These are phyloP conservation scores for Epirrhoe tristata DNA, from an alignment of 2,888 invertebrate species.

Conservation along the genomic window DNA sequence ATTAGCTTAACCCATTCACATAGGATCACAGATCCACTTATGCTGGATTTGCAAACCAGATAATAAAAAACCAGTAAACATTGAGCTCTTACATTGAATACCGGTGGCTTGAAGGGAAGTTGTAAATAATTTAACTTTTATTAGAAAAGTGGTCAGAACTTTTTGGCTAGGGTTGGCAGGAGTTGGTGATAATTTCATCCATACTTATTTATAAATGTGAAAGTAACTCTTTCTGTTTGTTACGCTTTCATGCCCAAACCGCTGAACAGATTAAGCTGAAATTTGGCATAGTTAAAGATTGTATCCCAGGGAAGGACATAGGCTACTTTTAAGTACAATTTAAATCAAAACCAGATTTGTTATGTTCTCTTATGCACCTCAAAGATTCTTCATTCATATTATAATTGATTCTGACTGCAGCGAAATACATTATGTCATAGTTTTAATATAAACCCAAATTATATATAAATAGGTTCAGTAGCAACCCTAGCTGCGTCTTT, in stretches of 20 bases:
- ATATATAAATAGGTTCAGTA: neutral
- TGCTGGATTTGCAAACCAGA: slow-evolving; percentile 11
- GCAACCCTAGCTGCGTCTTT: slow-evolving; percentile 18
- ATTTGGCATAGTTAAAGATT: too few relatives aligned
- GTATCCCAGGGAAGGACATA: too few relatives aligned
- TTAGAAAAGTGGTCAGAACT: slow-evolving; percentile 36
- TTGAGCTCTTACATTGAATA: slow-evolving; percentile 34
- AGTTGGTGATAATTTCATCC: neutral
- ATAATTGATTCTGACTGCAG: too few relatives aligned
- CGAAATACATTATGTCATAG: too few relatives aligned
- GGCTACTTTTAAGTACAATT: too few relatives aligned
- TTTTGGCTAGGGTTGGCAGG: slow-evolving; percentile 4
- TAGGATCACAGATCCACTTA: slow-evolving; percentile 18
- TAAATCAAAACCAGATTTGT: too few relatives aligned
- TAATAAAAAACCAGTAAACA: slow-evolving; percentile 4
- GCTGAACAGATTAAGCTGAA: too few relatives aligned
- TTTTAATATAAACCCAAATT: neutral
- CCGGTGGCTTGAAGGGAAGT: slow-evolving; percentile 30
- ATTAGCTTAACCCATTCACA: slow-evolving; percentile 27
- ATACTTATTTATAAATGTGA: too few relatives aligned
- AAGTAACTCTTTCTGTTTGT: too few relatives aligned
- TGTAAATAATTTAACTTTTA: slow-evolving; percentile 42
- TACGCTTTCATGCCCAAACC: too few relatives aligned
- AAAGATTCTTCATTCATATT: too few relatives aligned
- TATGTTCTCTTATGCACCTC: too few relatives aligned